Conservation (phyloP, 2,113 vertebrate genomes). For the Meleagris gallopavo region DNA sequence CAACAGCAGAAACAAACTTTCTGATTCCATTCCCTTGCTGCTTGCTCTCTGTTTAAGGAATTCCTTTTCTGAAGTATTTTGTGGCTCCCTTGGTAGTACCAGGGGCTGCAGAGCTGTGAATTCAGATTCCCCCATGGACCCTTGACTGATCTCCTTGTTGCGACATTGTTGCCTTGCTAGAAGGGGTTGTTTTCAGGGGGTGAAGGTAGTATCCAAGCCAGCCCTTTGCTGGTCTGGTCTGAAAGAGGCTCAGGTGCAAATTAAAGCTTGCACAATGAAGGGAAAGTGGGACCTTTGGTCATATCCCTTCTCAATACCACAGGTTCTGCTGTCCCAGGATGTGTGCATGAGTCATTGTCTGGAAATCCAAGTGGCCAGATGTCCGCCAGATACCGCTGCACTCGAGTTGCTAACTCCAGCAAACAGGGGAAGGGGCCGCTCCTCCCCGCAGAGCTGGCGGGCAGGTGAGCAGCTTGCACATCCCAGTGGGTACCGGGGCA, state of each 20-base stretch:
- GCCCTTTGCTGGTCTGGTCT: neutral
- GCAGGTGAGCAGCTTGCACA: slow-evolving; percentile 7
- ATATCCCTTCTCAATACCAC: neutral
- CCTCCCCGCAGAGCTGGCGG: accelerated
- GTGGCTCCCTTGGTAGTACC: neutral
- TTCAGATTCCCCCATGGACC: neutral
- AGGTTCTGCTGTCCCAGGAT: slow-evolving; percentile 42
- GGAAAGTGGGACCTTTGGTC: neutral
- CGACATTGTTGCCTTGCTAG: neutral
- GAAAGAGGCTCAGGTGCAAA: neutral
- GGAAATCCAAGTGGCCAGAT: slow-evolving; percentile 64
- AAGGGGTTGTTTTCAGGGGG: neutral
- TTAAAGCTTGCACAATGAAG: neutral
- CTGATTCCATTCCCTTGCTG: neutral
- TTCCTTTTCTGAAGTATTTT: neutral
- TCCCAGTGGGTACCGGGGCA: neutral
- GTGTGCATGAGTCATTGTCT: slow-evolving; percentile 54
- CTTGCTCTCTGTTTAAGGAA: neutral
- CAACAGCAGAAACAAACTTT: neutral
- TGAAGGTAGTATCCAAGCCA: neutral
- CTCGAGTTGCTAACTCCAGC: neutral
- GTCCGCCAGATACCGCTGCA: neutral
- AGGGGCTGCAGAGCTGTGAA: accelerated
- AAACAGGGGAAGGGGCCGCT: neutral
- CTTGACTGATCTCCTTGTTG: neutral